Base-by-base conservation (phyloP, 2,888 invertebrate genomes). In the Pocota personata region DNA sequence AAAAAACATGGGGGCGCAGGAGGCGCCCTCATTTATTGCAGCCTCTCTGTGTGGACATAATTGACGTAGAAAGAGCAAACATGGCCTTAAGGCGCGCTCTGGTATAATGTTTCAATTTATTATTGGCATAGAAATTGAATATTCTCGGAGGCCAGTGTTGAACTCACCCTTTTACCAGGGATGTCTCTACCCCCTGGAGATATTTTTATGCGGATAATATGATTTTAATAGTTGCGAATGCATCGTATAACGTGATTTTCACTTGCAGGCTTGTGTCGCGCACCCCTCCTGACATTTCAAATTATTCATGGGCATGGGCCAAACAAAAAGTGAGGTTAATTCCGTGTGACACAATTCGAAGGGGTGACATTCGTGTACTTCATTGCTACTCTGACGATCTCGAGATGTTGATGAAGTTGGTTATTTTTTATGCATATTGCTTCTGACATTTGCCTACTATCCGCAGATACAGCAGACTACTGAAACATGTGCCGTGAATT, bases 121-220 rank as follows among this genome's bases (percentile, higher is more conserved):
- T 79, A 78, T 82, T 77, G 69, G 57, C 76, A 71, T 46, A 55
- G 46, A 62, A 67, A 80, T 52, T 52, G 75, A 80, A 67, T 66
- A 75, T 64, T 27, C 57, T 21, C 27, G 24, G 30, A 50, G 21
- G 16, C 6, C 19, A 79, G 84, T 75, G 75, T 24, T 27, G 46
- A n/a, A 57, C 37, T 30, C 46, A 35, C 16, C 77, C 82, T 64
- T 71, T 78, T 58, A 10, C 35, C 27, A 50, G 62, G 57, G 67
- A 52, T 72, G 72, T 32, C 32, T n/a, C 10, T 12, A 8, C 10
- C 10, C 88, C 90, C 89, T 87, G 88, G 89, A 89, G 90, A 88
- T 89, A 89, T 90, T 90, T 89, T 88, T 88, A 89, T 88, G 79
- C 88, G 89, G 88, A 89, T 91, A 91, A 91, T 91, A 90, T 89